Percentiles rank a stretch among this genome's conserved stretches.
Evolutionary conservation across 37 sponge, comb jelly and placozoan genomes (phyloP).

Genomic region (Eunapius fragilis): DNA sequence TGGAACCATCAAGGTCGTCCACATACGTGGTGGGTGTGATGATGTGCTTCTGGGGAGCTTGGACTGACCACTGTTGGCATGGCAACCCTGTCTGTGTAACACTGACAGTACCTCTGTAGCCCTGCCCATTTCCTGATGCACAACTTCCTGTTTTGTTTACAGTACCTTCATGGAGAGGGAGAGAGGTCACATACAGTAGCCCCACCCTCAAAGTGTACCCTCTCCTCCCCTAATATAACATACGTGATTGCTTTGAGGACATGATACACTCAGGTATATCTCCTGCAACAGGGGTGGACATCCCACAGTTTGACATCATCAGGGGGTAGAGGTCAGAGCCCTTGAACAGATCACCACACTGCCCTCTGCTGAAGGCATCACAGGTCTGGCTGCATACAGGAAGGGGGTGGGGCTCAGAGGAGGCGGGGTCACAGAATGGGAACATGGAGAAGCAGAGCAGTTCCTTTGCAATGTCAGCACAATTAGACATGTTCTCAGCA

Average conservation of each 20-base stretch:
- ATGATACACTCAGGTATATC: conserved; percentile 61
- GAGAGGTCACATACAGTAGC: background rate
- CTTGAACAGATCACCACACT: conserved; percentile 25
- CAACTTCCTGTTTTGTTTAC: conserved; percentile 23
- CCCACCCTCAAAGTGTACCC: background rate
- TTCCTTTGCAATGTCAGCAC: conserved; percentile 8
- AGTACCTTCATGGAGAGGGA: background rate
- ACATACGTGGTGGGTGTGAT: conserved; percentile 39
- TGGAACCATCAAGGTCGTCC: conserved; percentile 26
- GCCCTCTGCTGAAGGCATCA: conserved; percentile 21
- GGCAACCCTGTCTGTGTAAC: conserved; percentile 12
- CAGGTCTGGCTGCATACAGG: conserved; percentile 55
- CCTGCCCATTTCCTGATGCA: conserved; percentile 11
- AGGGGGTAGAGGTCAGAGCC: conserved; percentile 18
- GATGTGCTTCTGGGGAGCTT: conserved; percentile 33
- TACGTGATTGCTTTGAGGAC: background rate
- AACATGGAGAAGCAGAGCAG: conserved; percentile 50
- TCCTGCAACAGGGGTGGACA: conserved; percentile 47
- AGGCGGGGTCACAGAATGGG: conserved; percentile 64
- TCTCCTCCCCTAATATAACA: background rate
- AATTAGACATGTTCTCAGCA: background rate
- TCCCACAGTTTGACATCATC: conserved; percentile 45
- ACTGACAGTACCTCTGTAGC: conserved; percentile 33
- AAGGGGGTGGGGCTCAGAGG: conserved; percentile 17
- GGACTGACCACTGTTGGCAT: conserved; percentile 44